Base-by-base conservation (phyloP, 2,113 vertebrate species). In the Pungitius pungitius region DNA sequence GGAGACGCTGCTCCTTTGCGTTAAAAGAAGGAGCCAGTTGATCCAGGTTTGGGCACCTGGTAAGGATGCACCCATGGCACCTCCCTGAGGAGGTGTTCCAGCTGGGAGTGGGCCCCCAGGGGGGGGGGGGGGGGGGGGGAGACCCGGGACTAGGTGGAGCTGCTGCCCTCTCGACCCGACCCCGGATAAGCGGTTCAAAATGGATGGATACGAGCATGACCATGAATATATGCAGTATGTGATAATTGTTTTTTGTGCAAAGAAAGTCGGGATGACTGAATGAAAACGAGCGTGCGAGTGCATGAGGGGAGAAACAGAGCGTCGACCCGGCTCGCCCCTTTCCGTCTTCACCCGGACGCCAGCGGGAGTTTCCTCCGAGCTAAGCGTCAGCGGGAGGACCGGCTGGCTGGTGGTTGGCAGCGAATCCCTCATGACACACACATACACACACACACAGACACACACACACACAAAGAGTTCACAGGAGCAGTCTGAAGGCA, bases 261-360 rank as follows among this genome's bases (percentile, higher is more conserved):
- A 49, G 37, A 3, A 71, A 72, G 22, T 24, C 4, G 20, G 43
- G 40, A 45, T 26, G n/a, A 18, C 7, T 35, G 43, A 64, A n/a
- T 47, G 12, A 69, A 71, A 37, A 52, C 3, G 42, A 24, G n/a
- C 12, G 56, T 51, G 18, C 2, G 33, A 33, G 55, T 37, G 39
- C 10, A 54, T n/a, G 27, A 54, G 15, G 45, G 10, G 18, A 10
- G 47, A 54, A 14, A 56, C 18, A 54, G 43, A 37, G 40, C 4
- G 1, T 63, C 75, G 55, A 79, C 69, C 75, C 74, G 20, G 8
- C 81, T 80, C 20, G 15, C 66, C 80, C 64, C 24, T 1, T 11
- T 64, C 63, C 4, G 52, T 20, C 26, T 79, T 67, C 12, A 64
- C 37, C 61, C 27, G 55, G 56, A 45, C 1, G 20, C 73, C 58